Evolutionary conservation across 2,888 invertebrate genomes (phyloP).

Genomic region (Andrena bicolor): DNA sequence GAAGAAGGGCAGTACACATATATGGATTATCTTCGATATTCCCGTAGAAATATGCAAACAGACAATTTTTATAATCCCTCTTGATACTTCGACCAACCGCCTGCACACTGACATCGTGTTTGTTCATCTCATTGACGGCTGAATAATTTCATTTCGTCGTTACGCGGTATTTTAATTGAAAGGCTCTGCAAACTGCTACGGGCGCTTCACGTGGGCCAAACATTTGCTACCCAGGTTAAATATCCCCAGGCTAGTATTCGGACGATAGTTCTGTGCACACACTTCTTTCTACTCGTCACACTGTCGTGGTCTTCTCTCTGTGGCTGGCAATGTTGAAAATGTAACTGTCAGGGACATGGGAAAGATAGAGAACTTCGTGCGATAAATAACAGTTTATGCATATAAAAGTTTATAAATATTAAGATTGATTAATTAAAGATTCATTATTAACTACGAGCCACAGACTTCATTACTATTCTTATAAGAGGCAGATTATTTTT

Average conservation of each 20-base stretch:
- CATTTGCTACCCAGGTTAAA: conserved; percentile 74
- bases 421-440: too few relatives aligned
- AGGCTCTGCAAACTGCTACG: conserved; percentile 71
- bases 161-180: conserved; percentile 67
- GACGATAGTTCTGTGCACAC: conserved; percentile 12
- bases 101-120: conserved; percentile 28
- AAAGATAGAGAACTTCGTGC: too few relatives aligned
- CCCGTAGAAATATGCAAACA: background rate
- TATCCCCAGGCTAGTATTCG: conserved; percentile 75
- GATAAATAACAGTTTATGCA: too few relatives aligned
- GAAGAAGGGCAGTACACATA: too few relatives aligned
- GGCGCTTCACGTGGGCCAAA: conserved; percentile 83
- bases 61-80: conserved; percentile 1
- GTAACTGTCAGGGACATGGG: too few relatives aligned
- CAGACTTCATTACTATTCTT: too few relatives aligned
- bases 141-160: conserved; percentile 54
- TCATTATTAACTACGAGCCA: too few relatives aligned
- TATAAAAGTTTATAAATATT: too few relatives aligned
- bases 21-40: too few relatives aligned
- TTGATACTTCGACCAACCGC: background rate
- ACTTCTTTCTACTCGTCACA: background rate
- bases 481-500: too few relatives aligned
- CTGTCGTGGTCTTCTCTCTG: background rate
- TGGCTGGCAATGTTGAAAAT: too few relatives aligned
- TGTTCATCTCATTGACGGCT: conserved; percentile 38